Base-by-base conservation (phyloP, 2,888 invertebrate genomes). In the Pollenia labialis region DNA sequence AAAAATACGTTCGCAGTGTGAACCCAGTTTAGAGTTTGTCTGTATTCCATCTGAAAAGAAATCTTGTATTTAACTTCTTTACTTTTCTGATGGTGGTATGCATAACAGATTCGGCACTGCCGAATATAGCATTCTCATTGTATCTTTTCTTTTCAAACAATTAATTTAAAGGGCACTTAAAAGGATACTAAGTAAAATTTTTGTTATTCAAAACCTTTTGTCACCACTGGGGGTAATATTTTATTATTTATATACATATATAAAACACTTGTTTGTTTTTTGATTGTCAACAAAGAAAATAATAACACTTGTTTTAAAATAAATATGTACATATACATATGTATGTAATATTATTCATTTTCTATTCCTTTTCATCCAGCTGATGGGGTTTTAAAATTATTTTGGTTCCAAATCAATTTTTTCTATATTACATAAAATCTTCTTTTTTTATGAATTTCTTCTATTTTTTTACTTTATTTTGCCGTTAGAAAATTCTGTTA, bases 361-460 rank as follows among this genome's bases (percentile, higher is more conserved):
- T 46, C 6, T 60, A 58, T 23, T 50, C 10, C 18, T 8, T 42
- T 52, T 52, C 54, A 16, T 60, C 16, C 16, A 10, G 6, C 16
- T 32, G 32, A 32, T 32, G 32, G 3, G 32, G 62, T 71, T 12
- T 69, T 69, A 16, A 11, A 16, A 11, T 7, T 14, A 52, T 58
- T 58, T 58, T 46, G 50, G 77, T 52, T 77, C 60, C 80, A 74
- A 80, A 74, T 74, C 84, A 79, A 79, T 80, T 74, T 69, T 76
- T 82, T 48, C 8, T 76, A 54, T 82, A 76, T 54, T 69, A 69
- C 58, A n/a, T 71, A 76, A 2, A 58, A 48, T 14, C 52, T 6
- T 54, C 16, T 81, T 11, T 62, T 54, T 16, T 54, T 54, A 18
- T 23, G 23, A 11, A 12, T 16, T 75, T 23, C 40, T 54, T 54